Base-by-base conservation (phyloP, 2,888 invertebrate species). In the Pollenia amentaria region DNA sequence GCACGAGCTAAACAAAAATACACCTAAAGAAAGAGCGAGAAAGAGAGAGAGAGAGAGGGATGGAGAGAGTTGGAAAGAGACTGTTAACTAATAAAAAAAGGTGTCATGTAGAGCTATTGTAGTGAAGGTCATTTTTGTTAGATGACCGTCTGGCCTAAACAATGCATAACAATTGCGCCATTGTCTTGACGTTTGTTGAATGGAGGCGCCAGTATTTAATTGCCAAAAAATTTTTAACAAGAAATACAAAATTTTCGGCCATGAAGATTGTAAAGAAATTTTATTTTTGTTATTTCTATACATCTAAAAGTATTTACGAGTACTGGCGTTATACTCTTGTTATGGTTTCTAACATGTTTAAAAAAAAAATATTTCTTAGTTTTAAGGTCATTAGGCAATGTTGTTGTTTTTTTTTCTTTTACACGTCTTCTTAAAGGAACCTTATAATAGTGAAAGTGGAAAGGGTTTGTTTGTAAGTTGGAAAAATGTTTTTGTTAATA, bases 181-280 rank as follows among this genome's bases (percentile, higher is more conserved):
- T 88, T 88, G 76, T 80, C 11, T 87, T 78, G 88, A 40, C 55
- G 60, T 85, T 87, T 86, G 85, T 81, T 87, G 85, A 80, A 82
- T 88, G 88, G 79, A 90, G 91, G 91, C 91, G 91, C 91, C 91
- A 90, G 88, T 87, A 89, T 83, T 89, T 90, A 91, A 90, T 91
- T 89, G 88, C 88, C 80, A 4, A 87, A 87, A 14, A 14, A 18
- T 57, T 9, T 57, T 57, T 48, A 48, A 21, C n/a, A 40, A 48
- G 53, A 55, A 42, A 12, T 29, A 40, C 10, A 51, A 53, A 62
- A 62, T 10, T 51, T 11, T 51, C 29, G 38, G 10, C 11, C 10
- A 6, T 11, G 3, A 10, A 42, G 2, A 44, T 46, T 8, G 21
- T 2, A 18, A 64, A 73, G 10, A 9, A 16, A 16, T 62, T 3